Evolutionary conservation across 2,888 invertebrate genomes (phyloP), one percentile per base, ranked within the genome.

Genomic region (Meloe dianella): DNA sequence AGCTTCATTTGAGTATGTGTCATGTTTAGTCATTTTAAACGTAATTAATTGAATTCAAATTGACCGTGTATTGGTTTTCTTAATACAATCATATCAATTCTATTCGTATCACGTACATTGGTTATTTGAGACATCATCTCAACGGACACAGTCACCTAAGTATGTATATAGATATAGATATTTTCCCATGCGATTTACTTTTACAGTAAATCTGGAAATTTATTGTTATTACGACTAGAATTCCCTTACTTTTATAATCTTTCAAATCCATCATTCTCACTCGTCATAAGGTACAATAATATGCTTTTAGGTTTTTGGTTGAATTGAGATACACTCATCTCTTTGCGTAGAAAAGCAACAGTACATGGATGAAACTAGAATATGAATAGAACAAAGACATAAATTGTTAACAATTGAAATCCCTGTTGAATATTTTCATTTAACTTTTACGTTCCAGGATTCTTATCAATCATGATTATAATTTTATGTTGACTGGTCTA

Each of bases 141-240:
- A 10, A 22, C 62, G 41, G 59, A 62, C 62, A 58, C 66, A 66
- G 58, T 63, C 68, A 64, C 57, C n/a, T 64, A 51, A 64, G 65
- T 61, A 17, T 9, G 20, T 24, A 47, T 63, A 51, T 60, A 14
- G 54, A 56, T 66, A 66, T 66, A 64, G 66, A 69, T 64, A 66
- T 64, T 69, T 69, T 62, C 69, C 63, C 69, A 27, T 59, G 70
- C 41, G 66, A 47, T 70, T 67, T 66, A 65, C 66, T 65, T 62
- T 69, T 9, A 20, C 17, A 20, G 66, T 63, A 74, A 76, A 76
- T 70, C 75, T 72, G 67, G 63, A 71, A 72, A 76, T 74, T 72
- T 73, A 75, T 75, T 74, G 71, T 75, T 76, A 76, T 75, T 74
- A 72, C 72, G 58, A 64, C 58, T 35, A 14, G 35, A 35, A 61